These are phyloP conservation scores for Rhagophthalmus giganteus DNA, from an alignment of 2,888 invertebrate genomes.

Conservation along the genomic window DNA sequence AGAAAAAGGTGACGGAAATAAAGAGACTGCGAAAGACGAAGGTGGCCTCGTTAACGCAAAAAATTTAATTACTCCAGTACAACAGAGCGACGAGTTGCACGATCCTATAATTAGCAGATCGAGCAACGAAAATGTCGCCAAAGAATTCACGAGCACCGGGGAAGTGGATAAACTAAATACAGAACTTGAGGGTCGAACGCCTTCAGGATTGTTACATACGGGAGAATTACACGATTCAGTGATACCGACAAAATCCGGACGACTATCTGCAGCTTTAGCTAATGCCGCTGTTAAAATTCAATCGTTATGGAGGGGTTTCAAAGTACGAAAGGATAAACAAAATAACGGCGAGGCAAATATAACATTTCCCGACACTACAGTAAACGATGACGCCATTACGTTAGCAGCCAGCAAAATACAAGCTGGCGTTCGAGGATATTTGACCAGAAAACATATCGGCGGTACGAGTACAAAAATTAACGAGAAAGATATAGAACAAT, in stretches of 20 bases:
- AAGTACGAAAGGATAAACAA: not conserved
- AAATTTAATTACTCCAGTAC: not conserved
- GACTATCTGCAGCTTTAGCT: slow-evolving; percentile 2
- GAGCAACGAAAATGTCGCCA: no score
- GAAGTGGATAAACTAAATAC: not conserved
- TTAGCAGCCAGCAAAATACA: slow-evolving; percentile 69
- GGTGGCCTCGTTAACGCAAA: no score
- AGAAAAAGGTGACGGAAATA: no score
- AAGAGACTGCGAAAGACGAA: no score
- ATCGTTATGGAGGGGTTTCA: slow-evolving; percentile 22
- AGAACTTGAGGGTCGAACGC: not conserved
- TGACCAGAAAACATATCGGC: slow-evolving; percentile 59
- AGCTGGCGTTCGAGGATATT: slow-evolving; percentile 66
- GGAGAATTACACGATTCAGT: slow-evolving; percentile 10
- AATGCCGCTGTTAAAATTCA: slow-evolving; percentile 28
- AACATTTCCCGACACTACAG: no score
- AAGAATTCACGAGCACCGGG: no score
- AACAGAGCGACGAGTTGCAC: slow-evolving; percentile 2
- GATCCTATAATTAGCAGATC: not conserved
- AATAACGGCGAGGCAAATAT: no score
- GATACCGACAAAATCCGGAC: not conserved
- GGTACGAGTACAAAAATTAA: no score
- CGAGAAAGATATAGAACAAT: no score
- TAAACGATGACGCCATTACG: no score
- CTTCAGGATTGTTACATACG: not conserved